Percentiles rank a stretch among this genome's conserved stretches.
Evolutionary conservation across 2,797 vertebrate genomes (phyloP).

Genomic region (Microtus californicus): DNA sequence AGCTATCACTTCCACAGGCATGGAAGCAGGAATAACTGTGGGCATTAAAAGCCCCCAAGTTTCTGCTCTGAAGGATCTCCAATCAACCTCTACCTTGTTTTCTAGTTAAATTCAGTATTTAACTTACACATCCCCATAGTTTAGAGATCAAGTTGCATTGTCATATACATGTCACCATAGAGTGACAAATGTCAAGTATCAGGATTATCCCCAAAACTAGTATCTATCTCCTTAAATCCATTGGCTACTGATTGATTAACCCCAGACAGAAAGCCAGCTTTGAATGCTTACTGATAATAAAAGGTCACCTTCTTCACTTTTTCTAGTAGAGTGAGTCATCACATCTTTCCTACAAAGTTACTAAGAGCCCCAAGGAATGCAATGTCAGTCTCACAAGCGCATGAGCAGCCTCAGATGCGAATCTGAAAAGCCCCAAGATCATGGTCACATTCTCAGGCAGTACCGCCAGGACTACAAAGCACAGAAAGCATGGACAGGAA

Average conservation of each 20-base stretch:
- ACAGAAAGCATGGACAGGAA: not conserved
- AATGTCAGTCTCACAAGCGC: not conserved
- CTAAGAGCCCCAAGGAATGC: not conserved
- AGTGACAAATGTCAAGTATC: not conserved
- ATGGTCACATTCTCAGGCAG: not conserved
- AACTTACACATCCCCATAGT: not conserved
- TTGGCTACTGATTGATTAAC: not conserved
- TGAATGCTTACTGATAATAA: not conserved
- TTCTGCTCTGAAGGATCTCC: not conserved
- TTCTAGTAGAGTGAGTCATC: not conserved
- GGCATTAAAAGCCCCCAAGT: not conserved
- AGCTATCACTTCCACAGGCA: not conserved
- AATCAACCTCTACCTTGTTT: not conserved
- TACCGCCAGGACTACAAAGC: not conserved
- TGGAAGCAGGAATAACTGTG: not conserved
- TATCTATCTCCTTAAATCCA: conserved; percentile 22
- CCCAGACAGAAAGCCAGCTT: not conserved
- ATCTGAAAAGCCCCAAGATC: not conserved
- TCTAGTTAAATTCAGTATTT: conserved; percentile 37
- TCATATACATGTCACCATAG: not conserved
- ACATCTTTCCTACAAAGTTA: conserved; percentile 19
- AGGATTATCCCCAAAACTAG: not conserved
- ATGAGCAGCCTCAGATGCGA: not conserved
- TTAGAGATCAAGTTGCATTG: not conserved
- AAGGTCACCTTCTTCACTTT: not conserved